Base-by-base conservation (phyloP, 2,888 invertebrate species). In the Eudemis profundana region DNA sequence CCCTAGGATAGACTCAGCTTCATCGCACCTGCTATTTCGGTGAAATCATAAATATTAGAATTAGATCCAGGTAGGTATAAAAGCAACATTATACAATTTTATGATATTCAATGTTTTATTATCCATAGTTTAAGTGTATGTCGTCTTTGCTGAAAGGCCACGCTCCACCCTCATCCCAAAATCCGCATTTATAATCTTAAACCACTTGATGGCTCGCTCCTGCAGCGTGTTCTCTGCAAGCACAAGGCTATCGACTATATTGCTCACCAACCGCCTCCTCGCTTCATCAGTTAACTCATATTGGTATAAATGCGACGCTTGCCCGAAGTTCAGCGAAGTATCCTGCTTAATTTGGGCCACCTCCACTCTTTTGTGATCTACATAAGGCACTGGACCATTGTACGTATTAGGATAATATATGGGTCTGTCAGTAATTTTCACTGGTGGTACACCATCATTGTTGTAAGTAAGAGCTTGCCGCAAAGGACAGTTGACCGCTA, bases 321-420 rank as follows among this genome's bases (percentile, higher is more conserved):
- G 98, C 3, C 95, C 93, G 82, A 94, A 98, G 83, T 98, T 97
- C 81, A 98, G 97, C 2, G 96, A 95, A 76, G 97, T 96, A 4
- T 96, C 97, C 68, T 93, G 85, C 10, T 93, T 82, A 10, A 85
- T 78, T 76, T 93, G 93, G 21, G 93, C 85, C 1, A 94, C 85
- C 7, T 89, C 78, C 1, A 93, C 76, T 17, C 82, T 76, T 65
- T 92, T 90, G n/a, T 94, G 94, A 3, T 93, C 88, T 4, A 93
- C 89, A 72, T 94, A 93, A 44, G 93, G 93, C 61, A 94, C 91
- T 0, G 98, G 97, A 0, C 98, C 98, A 71, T 93, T 89, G 84
- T 97, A 98, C 69, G 97, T 97, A 89, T 98, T 98, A 0, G 98
- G 98, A 87, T 94, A 97, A 81, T 98, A 98, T 85, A 98, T 98